phyloP scores from a whole-genome alignment of 53 echinoderm and acorn worm genomes.

The Arbacia lixula region DNA sequence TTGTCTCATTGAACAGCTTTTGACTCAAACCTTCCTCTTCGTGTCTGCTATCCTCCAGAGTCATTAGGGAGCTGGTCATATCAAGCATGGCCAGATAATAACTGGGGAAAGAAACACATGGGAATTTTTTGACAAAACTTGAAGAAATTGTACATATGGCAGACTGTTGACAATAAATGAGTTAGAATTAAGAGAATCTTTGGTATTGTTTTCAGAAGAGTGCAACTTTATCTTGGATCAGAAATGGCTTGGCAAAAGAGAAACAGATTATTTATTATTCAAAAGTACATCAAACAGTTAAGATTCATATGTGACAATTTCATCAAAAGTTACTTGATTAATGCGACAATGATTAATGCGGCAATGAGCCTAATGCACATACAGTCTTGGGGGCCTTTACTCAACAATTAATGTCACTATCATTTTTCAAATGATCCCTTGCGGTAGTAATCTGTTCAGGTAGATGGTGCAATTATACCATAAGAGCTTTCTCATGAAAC shows the following conservation, averaged over 20 bases:
- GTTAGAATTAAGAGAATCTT: neutral
- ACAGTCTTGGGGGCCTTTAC: too few species aligned
- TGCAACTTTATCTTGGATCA: neutral
- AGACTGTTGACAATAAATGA: neutral
- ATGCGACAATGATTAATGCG: too few species aligned
- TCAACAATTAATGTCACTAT: too few species aligned
- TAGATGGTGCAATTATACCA: too few species aligned
- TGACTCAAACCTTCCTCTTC: constrained; percentile 70
- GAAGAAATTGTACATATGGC: neutral
- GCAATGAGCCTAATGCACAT: too few species aligned
- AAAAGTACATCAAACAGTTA: neutral
- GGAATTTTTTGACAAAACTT: neutral
- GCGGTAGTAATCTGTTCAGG: too few species aligned
- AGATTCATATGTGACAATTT: too few species aligned
- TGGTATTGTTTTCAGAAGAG: neutral
- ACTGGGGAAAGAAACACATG: constrained; percentile 45
- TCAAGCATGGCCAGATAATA: constrained; percentile 79
- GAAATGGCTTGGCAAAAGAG: neutral
- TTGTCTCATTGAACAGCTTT: constrained; percentile 81
- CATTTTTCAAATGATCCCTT: too few species aligned
- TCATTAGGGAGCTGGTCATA: constrained; percentile 68
- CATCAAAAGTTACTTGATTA: too few species aligned
- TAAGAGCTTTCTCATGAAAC: too few species aligned
- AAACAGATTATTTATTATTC: neutral
- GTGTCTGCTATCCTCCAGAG: constrained; percentile 71